Base-by-base conservation (phyloP, 2,113 vertebrate species). In the Spermophilus dauricus region DNA sequence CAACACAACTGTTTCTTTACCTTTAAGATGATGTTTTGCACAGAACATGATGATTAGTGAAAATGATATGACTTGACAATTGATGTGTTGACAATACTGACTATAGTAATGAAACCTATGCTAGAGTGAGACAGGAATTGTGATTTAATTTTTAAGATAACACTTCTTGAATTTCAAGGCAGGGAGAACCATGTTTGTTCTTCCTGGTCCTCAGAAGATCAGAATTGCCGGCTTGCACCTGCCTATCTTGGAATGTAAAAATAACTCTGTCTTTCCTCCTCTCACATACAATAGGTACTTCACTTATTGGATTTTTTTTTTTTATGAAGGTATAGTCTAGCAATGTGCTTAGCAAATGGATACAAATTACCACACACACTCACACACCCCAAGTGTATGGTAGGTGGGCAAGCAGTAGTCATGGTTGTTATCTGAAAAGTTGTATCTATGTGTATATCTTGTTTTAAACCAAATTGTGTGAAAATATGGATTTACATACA, bases 401-500 rank as follows among this genome's bases (percentile, higher is more conserved):
- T 76, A n/a, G 37, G 72, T 51, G 18, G 56, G 10, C 22, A 86
- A 24, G 67, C 53, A 63, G 11, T 45, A 53, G 45, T 32, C 63
- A 42, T 70, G n/a, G 20, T 61, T 70, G 14, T 58, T 73, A n/a
- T 24, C 12, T 69, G 69, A 72, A 94, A 95, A 48, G 45, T 39
- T 14, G 0, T 61, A 42, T 85, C 8, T 48, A 34, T 34, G 34
- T 18, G 42, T 20, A 14, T 10, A 39, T 80, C 63, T 70, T 56
- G 39, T 89, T 67, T 76, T 86, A 93, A 92, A 61, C 67, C n/a
- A 76, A 86, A 72, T 86, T 72, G 39, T 56, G 28, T 65, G 34
- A 83, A 87, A 92, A 93, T 89, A 42, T 89, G 28, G 22, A 56
- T 89, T 85, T 85, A 17, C 14, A 34, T 58, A 65, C 53, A 89